Base-by-base conservation (phyloP, 2,888 invertebrate species). In the Ptychoptera contaminata region DNA sequence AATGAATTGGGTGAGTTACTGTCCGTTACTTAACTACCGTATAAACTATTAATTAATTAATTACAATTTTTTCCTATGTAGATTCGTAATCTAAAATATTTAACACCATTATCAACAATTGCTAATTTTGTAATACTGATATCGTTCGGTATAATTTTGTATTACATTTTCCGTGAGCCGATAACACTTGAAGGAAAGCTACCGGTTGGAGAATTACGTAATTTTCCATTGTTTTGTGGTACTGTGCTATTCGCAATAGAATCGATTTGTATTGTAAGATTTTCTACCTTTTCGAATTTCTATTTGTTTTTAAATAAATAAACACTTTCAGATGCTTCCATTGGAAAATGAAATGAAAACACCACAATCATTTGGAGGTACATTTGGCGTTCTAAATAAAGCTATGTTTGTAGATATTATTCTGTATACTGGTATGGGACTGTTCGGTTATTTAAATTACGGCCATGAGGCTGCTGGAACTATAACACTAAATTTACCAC, bases 171-270 rank as follows among this genome's bases (percentile, higher is more conserved):
- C 59, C 74, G 77, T 47, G 78, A 81, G 37, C 66, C 81, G 2
- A 75, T 82, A 0, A 67, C 74, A 0, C 67, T 82, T 2, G 72
- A 74, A 9, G 74, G 74, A 37, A 72, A 76, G 47, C 69, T 69
- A 4, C 68, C 78, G 1, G 72, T 80, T 42, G 86, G 82, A 1
- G 67, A 73, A 8, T 58, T 79, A 2, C 65, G 70, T 31, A 73
- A 78, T 44, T 82, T 90, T 56, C 96, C 97, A 0, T 71, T 97
- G 2, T 97, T 88, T 69, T 93, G 97, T 61, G 94, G 96, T 36
- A 96, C 93, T 0, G 94, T 92, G 0, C 72, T 97, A 41, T 97
- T 93, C 62, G 90, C 97, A 0, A 76, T 97, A 55, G 96, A 97
- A 71, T 93, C 94, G 44, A 93, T 96, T 52, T 85, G 85, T 43